Percentiles rank a stretch among this genome's conserved stretches.
Conservation (phyloP, 1,140 invertebrate species). For the Monochamus saltuarius region DNA sequence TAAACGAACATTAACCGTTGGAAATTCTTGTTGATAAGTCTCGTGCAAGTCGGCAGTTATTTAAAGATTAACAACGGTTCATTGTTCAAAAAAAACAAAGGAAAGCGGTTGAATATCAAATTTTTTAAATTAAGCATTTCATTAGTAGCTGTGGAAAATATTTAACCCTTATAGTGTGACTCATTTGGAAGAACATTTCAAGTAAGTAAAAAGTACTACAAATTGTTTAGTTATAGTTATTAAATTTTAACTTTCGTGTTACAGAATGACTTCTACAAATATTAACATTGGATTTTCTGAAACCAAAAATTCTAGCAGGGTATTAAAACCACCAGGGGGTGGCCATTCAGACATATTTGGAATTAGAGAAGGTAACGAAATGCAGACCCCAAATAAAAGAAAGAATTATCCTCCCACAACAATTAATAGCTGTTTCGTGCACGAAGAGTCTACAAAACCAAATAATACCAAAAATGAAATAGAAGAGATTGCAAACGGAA, state of each 20-base stretch:
- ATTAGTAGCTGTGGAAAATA: no score
- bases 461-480: slow-evolving; percentile 1
- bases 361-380: slow-evolving; percentile 14
- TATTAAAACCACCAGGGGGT: slow-evolving; percentile 41
- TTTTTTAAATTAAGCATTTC: no score
- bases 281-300: slow-evolving; percentile 37
- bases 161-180: no score
- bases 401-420: slow-evolving; percentile 25
- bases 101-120: no score
- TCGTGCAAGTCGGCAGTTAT: no score
- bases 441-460: slow-evolving; percentile 11
- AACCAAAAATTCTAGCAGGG: slow-evolving; percentile 38
- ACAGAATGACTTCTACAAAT: slow-evolving; percentile 38
- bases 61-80: no score
- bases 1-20: no score
- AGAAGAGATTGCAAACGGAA: slow-evolving; percentile 13
- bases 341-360: slow-evolving; percentile 45
- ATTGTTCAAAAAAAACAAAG: no score
- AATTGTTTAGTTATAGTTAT: no score
- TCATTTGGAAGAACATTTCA: no score
- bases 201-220: no score
- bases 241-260: slow-evolving; percentile 4
- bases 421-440: slow-evolving; percentile 34
- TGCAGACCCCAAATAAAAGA: slow-evolving; percentile 26
- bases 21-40: no score